A percentile compares a stretch with the other conserved stretches of the same genome.
phyloP scores from a whole-genome alignment of 2,888 invertebrate genomes.

The Marasmarcha lunaedactyla region DNA sequence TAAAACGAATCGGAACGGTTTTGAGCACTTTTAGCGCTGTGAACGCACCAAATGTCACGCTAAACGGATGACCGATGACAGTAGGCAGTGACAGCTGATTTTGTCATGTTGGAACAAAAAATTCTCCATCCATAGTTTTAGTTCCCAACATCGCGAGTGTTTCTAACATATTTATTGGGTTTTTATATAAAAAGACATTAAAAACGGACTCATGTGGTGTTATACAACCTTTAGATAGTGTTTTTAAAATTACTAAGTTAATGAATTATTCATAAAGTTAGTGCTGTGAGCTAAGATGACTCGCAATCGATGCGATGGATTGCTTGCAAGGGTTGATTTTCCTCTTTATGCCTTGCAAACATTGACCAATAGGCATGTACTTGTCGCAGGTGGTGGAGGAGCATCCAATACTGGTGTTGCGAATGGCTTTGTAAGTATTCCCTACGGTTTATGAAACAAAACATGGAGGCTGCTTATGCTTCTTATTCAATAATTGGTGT shows the following conservation, averaged over 20 bases:
- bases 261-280: constrained; percentile 27
- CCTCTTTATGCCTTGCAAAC: constrained; percentile 92
- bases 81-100: constrained; percentile 19
- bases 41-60: no score
- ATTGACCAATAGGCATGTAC: constrained; percentile 90
- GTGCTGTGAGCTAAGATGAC: constrained; percentile 51
- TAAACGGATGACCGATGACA: no score
- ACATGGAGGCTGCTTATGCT: background rate
- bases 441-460: constrained; percentile 1
- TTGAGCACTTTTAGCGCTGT: no score
- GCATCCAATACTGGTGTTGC: constrained; percentile 96
- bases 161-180: constrained; percentile 36
- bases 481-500: background rate
- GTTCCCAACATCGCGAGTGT: constrained; percentile 25
- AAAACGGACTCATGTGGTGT: constrained; percentile 38
- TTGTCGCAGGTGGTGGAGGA: constrained; percentile 98
- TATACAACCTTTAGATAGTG: constrained; percentile 27
- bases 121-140: constrained; percentile 34
- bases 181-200: constrained; percentile 26
- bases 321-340: constrained; percentile 90
- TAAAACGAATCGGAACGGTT: no score
- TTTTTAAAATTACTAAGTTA: constrained; percentile 20
- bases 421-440: constrained; percentile 91
- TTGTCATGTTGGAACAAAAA: constrained; percentile 68
- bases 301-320: constrained; percentile 73